Percentiles rank a stretch among this genome's conserved stretches.
phyloP scores from a whole-genome alignment of 2,113 vertebrate genomes.

The Synodontis membranacea region DNA sequence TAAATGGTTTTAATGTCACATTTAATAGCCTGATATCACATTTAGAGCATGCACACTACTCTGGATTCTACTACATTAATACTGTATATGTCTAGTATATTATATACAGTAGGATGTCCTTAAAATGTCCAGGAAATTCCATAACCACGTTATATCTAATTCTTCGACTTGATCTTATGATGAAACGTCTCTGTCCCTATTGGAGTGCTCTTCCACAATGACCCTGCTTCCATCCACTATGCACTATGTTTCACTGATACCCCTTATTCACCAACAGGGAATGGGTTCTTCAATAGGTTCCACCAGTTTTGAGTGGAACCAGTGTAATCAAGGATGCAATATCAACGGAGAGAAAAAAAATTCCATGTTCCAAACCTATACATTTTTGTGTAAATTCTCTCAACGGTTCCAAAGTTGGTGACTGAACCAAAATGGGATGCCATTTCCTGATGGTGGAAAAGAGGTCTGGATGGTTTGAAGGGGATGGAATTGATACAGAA shows the following conservation, averaged over 20 bases:
- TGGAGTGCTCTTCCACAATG: not conserved
- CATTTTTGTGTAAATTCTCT: too few relatives aligned
- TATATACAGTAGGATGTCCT: not conserved
- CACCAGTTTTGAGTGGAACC: too few relatives aligned
- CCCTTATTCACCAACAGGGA: too few relatives aligned
- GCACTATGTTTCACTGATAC: not conserved
- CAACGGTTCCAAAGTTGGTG: too few relatives aligned
- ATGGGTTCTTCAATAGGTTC: too few relatives aligned
- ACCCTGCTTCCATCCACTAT: not conserved
- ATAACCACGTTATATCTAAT: not conserved
- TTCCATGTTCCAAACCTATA: too few relatives aligned
- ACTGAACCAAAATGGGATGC: too few relatives aligned
- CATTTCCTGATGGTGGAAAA: too few relatives aligned
- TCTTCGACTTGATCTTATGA: not conserved
- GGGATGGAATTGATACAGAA: not conserved
- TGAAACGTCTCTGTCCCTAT: not conserved
- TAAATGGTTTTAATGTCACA: not conserved
- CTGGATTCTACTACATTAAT: not conserved
- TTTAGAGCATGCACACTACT: not conserved
- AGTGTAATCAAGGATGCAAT: too few relatives aligned
- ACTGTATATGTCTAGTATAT: not conserved
- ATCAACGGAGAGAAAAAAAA: too few relatives aligned
- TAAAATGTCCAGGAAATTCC: not conserved
- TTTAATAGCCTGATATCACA: not conserved
- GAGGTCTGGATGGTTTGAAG: not conserved